phyloP scores from a whole-genome alignment of 2,113 vertebrate genomes.

The Corvus moneduloides region DNA sequence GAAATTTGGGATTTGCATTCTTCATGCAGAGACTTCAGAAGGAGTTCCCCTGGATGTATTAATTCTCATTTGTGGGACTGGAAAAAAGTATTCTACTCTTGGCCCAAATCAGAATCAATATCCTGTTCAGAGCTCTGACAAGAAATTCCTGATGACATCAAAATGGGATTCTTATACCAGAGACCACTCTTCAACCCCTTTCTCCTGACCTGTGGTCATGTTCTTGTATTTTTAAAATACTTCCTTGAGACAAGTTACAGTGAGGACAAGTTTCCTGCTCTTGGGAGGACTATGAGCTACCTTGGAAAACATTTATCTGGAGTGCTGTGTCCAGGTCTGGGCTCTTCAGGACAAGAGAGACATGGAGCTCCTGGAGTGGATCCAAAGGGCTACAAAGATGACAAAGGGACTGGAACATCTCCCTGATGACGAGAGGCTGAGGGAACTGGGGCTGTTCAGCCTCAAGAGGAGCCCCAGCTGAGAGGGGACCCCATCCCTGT shows the following conservation, averaged over 20 bases:
- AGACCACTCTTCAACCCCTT: not conserved
- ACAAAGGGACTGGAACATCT: not conserved
- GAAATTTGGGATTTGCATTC: not conserved
- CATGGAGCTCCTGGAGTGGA: accelerated
- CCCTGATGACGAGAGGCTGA: not conserved
- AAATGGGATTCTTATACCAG: not conserved
- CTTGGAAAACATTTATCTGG: not conserved
- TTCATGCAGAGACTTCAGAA: not conserved
- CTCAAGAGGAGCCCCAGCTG: not conserved
- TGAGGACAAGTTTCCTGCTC: not conserved
- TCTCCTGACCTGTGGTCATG: not conserved
- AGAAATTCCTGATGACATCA: not conserved
- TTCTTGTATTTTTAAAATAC: not conserved
- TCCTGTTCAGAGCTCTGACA: not conserved
- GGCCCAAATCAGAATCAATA: not conserved
- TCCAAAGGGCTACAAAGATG: not conserved
- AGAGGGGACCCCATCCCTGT: not conserved
- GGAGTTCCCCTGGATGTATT: not conserved
- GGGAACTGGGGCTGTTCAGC: not conserved
- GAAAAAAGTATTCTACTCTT: not conserved
- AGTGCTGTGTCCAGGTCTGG: not conserved
- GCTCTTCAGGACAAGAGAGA: not conserved
- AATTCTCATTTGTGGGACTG: not conserved
- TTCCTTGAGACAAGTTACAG: not conserved
- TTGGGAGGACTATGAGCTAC: not conserved